Evolutionary conservation across 2,888 invertebrate genomes (phyloP).

Genomic region (Melinopterus prodromus): DNA sequence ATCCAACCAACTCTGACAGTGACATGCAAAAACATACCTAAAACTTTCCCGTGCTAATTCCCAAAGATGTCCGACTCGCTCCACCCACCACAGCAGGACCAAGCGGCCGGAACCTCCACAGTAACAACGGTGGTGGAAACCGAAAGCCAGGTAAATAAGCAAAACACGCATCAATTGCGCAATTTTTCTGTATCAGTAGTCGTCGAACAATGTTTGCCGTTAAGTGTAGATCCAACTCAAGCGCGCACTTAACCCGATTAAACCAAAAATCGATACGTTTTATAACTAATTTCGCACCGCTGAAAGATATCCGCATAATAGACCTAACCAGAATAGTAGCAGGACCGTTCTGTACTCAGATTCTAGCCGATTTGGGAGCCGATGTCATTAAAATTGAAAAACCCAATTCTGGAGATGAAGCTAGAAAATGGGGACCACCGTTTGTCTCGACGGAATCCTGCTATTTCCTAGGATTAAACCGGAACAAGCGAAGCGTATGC

Average conservation of each 20-base stretch:
- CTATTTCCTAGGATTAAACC: slow-evolving; percentile 89
- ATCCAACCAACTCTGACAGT: not conserved
- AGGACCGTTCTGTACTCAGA: slow-evolving; percentile 95
- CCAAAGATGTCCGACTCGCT: slow-evolving; percentile 44
- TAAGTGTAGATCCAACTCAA: not conserved
- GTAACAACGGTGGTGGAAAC: slow-evolving; percentile 53
- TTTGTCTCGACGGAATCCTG: slow-evolving; percentile 75
- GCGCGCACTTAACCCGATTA: not conserved
- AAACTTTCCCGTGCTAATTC: slow-evolving; percentile 12
- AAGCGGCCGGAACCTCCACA: slow-evolving; percentile 49
- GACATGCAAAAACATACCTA: slow-evolving; percentile 37
- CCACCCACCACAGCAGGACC: slow-evolving; percentile 35
- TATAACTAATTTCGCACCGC: slow-evolving; percentile 57
- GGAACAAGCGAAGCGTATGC: slow-evolving; percentile 94
- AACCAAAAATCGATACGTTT: slow-evolving; percentile 12
- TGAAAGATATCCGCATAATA: slow-evolving; percentile 76
- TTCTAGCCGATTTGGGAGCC: slow-evolving; percentile 91
- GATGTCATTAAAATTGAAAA: slow-evolving; percentile 93
- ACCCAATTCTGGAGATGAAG: slow-evolving; percentile 85
- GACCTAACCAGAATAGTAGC: slow-evolving; percentile 90
- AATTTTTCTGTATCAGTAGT: not conserved
- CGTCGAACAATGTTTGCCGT: not conserved
- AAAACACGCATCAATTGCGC: not conserved
- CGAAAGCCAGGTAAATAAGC: slow-evolving; percentile 54
- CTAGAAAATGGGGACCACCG: slow-evolving; percentile 94